phyloP scores from a whole-genome alignment of 1,140 invertebrate genomes.

The Drosophila melanica region DNA sequence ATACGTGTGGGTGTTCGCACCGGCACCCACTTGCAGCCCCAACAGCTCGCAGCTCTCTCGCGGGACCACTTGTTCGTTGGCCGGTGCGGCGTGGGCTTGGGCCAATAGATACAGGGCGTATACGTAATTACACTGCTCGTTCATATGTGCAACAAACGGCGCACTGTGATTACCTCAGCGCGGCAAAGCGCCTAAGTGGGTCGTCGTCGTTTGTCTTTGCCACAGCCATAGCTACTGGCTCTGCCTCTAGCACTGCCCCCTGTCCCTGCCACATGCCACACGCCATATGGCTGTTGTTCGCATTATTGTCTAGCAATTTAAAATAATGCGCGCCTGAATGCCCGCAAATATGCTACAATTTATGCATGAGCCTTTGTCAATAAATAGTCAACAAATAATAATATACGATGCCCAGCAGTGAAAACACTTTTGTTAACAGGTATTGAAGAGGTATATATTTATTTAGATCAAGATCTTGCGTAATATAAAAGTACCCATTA shows the following conservation, averaged over 20 bases:
- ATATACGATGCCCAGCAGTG: not conserved
- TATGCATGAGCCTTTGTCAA: slow-evolving; percentile 31
- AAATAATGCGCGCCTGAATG: slow-evolving; percentile 22
- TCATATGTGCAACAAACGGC: slow-evolving; percentile 25
- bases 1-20: slow-evolving; percentile 47
- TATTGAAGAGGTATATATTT: too few species aligned
- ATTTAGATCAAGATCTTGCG: too few species aligned
- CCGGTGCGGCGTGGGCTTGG: slow-evolving; percentile 43
- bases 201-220: slow-evolving; percentile 30
- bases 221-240: slow-evolving; percentile 1
- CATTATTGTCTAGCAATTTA: slow-evolving; percentile 11
- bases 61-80: slow-evolving; percentile 57
- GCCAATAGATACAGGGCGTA: slow-evolving; percentile 42
- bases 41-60: slow-evolving; percentile 20
- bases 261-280: slow-evolving; percentile 5
- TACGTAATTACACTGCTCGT: slow-evolving; percentile 43
- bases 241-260: not conserved
- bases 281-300: not conserved
- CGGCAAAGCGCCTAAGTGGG: slow-evolving; percentile 31
- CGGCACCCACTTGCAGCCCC: slow-evolving; percentile 23
- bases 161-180: slow-evolving; percentile 48
- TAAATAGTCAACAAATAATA: not conserved
- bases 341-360: slow-evolving; percentile 49
- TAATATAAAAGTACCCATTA: too few species aligned
- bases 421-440: too few species aligned